Percentiles rank a stretch among this genome's conserved stretches.
Evolutionary conservation across 2,888 invertebrate species (phyloP).

Genomic region (Actias luna): DNA sequence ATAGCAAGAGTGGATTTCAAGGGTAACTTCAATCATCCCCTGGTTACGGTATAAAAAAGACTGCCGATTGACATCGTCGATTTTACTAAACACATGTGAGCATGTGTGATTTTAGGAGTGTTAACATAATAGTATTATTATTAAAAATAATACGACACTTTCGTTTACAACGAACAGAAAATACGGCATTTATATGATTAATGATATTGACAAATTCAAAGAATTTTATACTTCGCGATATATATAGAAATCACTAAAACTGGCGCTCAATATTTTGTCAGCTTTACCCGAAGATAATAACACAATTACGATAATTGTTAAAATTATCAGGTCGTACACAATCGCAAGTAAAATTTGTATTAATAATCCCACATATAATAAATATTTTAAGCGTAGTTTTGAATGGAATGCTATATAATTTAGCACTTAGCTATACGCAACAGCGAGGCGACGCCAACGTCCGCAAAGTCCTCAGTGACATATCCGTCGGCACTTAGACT

Average conservation of each 20-base stretch:
- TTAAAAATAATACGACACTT: not conserved
- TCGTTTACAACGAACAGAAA: not conserved
- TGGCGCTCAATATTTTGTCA: no score
- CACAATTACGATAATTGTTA: no score
- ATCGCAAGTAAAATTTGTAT: not conserved
- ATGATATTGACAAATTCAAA: not conserved
- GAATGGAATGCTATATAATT: conserved; percentile 8
- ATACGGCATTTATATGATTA: not conserved
- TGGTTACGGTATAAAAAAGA: conserved; percentile 3
- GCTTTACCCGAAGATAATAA: no score
- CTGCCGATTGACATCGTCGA: conserved; percentile 18
- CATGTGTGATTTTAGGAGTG: conserved; percentile 13
- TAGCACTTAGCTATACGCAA: conserved; percentile 17
- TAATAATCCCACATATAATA: not conserved
- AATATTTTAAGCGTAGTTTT: not conserved
- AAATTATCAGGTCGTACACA: not conserved
- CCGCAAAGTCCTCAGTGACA: conserved; percentile 53
- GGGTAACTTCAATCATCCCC: conserved; percentile 1
- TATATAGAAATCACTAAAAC: no score
- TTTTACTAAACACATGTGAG: conserved; percentile 28
- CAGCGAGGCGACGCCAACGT: conserved; percentile 37
- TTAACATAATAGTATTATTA: conserved; percentile 3
- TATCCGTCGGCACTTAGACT: conserved; percentile 56
- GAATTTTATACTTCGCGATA: not conserved
- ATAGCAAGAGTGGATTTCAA: conserved; percentile 18